Evolutionary conservation across 2,888 invertebrate species (phyloP), one percentile per base, ranked within the genome.

Genomic region (Torymus auratus): DNA sequence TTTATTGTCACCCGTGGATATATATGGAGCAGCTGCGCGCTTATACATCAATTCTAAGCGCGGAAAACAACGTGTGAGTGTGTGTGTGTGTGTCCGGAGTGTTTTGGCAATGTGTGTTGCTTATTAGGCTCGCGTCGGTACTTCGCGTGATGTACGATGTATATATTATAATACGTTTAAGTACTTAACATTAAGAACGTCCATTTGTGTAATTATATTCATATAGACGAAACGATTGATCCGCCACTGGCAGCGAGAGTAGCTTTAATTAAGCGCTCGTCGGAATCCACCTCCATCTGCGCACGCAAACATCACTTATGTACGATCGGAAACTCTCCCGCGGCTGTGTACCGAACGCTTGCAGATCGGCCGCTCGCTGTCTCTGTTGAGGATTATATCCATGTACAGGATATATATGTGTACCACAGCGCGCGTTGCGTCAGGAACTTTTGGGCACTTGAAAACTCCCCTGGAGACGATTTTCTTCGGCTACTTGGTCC

Each of bases 381-480:
- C 7, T 28, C 28, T 28, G 28, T 28, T 28, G 7, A 7, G 28
- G 3, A 28, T 28, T 28, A 28, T 28, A 7, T n/a, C n/a, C 28
- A 28, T 28, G 3, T 28, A 28, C 3, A 28, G 28, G 28, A 28
- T 28, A 7, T 28, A 28, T 28, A 7, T 28, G 28, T 28, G 3
- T 28, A 28, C 28, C 28, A 7, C 28, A 4, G 28, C 28, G 3
- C 28, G 28, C 28, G 28, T 28, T 28, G 28, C 28, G 28, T 76
- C 52, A 53, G 52, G 20, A 77, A 70, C 69, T 70, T 76, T 55
- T 64, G 77, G 77, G 62, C 69, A 77, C 68, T 70, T 77, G 55
- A 69, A 52, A 60, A 73, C 73, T 73, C 23, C 4, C 7, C 15
- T 65, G 15, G 56, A 20, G 15, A 58, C 11, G 20, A 41, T 23